Evolutionary conservation across 1,140 invertebrate genomes (phyloP), one percentile per base, ranked within the genome.

Genomic region (Matsumurasca onukii): DNA sequence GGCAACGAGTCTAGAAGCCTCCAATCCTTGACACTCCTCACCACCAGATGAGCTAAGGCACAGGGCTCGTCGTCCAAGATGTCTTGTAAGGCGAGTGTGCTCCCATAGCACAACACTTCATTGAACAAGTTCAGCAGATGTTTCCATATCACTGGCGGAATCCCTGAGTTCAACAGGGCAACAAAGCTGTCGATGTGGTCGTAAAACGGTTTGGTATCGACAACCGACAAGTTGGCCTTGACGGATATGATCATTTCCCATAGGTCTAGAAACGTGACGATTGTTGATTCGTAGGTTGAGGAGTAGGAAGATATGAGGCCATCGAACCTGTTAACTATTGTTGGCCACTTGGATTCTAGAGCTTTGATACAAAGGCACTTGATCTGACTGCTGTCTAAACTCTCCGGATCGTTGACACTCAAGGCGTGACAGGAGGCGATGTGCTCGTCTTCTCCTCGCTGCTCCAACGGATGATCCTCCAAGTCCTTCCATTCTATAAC

Each of bases 211-310:
- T 94, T 92, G 1, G 92, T 94, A 76, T 94, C 92, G 67, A 93
- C 89, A 13, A 94, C 88, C 24, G 91, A 94, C 25, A 95, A 82
- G 82, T 94, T 95, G 15, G 92, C 91, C 79, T 93, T 93, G 0
- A 95, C 91, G 52, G 91, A 94, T 76, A 95, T 94, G n/a, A 93
- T 92, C 69, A 91, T 90, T 76, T 94, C 91, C 92, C 93, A 95
- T 12, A 95, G 79, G 65, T 89, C 87, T 51, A 95, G 83, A 76
- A 95, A 94, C 25, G 91, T 92, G 39, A 94, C 82, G 55, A 93
- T 78, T 2, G 81, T 80, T 2, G 79, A 80, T 71, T 84, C 79
- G 66, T 83, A 76, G 22, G 80, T 79, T 0, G 77, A 74, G 2
- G 82, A 79, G 69, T 82, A 83, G 22, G 79, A 79, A 31, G 78